A percentile compares a stretch with the other conserved stretches of the same genome.
phyloP scores from a whole-genome alignment of 2,797 vertebrate genomes.

The Gymnodraco acuticeps region DNA sequence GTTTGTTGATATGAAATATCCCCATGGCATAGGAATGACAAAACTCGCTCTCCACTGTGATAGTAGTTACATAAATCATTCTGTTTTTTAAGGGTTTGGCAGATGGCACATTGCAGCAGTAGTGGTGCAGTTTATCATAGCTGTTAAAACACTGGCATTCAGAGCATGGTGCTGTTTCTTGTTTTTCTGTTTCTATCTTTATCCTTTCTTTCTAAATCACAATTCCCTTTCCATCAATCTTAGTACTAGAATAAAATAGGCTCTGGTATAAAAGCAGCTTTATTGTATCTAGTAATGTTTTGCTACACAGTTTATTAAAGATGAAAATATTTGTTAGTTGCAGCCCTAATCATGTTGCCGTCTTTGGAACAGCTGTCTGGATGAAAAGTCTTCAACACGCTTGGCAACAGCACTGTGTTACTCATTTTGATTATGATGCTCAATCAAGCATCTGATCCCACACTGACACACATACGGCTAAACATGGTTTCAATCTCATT shows the following conservation, averaged over 20 bases:
- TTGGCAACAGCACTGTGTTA: not conserved
- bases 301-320: too few species aligned
- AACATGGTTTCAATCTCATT: not conserved
- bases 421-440: not conserved
- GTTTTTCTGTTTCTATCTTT: conserved; percentile 15
- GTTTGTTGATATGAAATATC: conserved; percentile 52
- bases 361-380: not conserved
- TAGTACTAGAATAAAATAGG: not conserved
- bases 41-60: conserved; percentile 32
- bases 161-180: conserved; percentile 26
- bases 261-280: conserved; percentile 13
- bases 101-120: conserved; percentile 72
- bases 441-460: not conserved
- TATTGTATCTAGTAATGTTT: not conserved
- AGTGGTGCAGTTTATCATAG: conserved; percentile 45
- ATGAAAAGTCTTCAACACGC: not conserved
- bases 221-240: not conserved
- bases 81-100: conserved; percentile 55
- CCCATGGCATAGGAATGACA: conserved; percentile 35
- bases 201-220: conserved; percentile 13
- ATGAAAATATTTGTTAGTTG: too few species aligned
- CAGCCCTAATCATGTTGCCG: too few species aligned
- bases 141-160: conserved; percentile 38
- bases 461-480: not conserved
- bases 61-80: conserved; percentile 58